These are phyloP conservation scores for Caenorhabditis wallacei DNA, from an alignment of 2,888 invertebrate species.

Conservation along the genomic window DNA sequence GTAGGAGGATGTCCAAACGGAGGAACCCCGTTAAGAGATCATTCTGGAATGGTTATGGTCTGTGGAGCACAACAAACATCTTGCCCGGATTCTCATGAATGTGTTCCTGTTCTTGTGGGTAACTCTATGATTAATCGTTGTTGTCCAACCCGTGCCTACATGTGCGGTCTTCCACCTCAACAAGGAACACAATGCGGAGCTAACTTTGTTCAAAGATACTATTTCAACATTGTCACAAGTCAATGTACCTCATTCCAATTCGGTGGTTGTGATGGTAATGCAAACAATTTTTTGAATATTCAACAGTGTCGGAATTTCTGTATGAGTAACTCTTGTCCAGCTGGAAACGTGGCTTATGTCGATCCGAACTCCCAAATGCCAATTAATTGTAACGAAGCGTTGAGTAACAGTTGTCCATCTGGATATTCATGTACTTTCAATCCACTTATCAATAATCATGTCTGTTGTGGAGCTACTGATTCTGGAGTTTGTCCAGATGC, in stretches of 20 bases:
- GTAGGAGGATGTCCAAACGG: slow-evolving; percentile 79
- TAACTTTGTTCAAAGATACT: slow-evolving; percentile 69
- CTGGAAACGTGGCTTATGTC: slow-evolving; percentile 77
- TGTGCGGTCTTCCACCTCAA: slow-evolving; percentile 76
- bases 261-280: slow-evolving; percentile 79
- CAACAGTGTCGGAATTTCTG: slow-evolving; percentile 77
- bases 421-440: slow-evolving; percentile 74
- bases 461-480: slow-evolving; percentile 79
- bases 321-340: slow-evolving; percentile 72
- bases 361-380: slow-evolving; percentile 77
- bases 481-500: slow-evolving; percentile 77
- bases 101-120: slow-evolving; percentile 72
- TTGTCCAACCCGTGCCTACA: slow-evolving; percentile 76
- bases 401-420: slow-evolving; percentile 70
- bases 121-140: slow-evolving; percentile 71
- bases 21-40: slow-evolving; percentile 71
- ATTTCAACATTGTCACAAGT: slow-evolving; percentile 81
- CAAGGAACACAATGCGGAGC: slow-evolving; percentile 73
- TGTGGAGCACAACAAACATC: slow-evolving; percentile 60
- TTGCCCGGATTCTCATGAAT: slow-evolving; percentile 76
- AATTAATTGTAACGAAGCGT: slow-evolving; percentile 75
- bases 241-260: slow-evolving; percentile 77
- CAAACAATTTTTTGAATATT: slow-evolving; percentile 77
- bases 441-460: slow-evolving; percentile 72
- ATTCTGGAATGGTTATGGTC: slow-evolving; percentile 72